These are phyloP conservation scores for Folsomia candida DNA, from an alignment of 2,888 invertebrate genomes.

Conservation along the genomic window DNA sequence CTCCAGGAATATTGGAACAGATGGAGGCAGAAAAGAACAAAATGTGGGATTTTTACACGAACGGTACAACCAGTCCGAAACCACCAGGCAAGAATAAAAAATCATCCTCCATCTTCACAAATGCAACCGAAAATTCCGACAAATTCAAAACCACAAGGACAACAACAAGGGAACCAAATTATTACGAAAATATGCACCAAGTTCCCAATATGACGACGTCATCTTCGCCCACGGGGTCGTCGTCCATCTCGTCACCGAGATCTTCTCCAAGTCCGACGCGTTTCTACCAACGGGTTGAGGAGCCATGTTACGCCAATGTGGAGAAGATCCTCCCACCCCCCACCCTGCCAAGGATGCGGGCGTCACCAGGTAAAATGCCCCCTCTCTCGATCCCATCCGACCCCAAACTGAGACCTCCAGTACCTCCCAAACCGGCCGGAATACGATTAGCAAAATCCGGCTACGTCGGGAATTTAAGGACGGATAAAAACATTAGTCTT, in stretches of 20 bases:
- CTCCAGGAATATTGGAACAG: conserved; percentile 23
- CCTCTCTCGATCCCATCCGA: background rate
- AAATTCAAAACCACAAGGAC: no score
- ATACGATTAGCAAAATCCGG: conserved; percentile 15
- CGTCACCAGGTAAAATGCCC: background rate
- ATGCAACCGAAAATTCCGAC: no score
- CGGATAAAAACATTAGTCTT: conserved; percentile 37
- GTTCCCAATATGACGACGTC: background rate
- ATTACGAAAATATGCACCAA: background rate
- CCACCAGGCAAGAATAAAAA: no score
- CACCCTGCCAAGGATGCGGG: background rate
- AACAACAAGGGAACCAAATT: no score
- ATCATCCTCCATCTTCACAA: no score
- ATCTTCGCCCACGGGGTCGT: background rate
- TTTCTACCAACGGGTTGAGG: background rate
- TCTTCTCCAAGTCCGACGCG: background rate
- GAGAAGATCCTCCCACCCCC: background rate
- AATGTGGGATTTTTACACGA: conserved; percentile 8
- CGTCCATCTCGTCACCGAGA: no score
- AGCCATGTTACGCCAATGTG: no score
- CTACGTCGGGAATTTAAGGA: conserved; percentile 19
- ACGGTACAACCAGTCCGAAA: no score
- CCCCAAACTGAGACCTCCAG: conserved; percentile 25
- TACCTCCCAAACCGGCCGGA: conserved; percentile 29
- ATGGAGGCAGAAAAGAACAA: background rate